Conservation (phyloP, 2,797 vertebrate genomes). For the Scyliorhinus canicula region DNA sequence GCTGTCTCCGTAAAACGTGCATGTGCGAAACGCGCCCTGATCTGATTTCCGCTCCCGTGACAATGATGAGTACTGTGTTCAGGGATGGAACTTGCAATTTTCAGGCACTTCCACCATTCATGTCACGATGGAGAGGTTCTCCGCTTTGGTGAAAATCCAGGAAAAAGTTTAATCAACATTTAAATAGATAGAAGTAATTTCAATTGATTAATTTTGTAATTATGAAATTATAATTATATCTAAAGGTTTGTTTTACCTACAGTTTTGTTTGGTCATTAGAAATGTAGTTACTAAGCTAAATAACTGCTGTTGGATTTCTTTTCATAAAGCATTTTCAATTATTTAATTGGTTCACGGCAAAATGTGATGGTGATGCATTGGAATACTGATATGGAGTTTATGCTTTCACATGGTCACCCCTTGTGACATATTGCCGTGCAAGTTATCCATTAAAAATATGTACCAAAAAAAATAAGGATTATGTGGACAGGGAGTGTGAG, state of each 20-base stretch:
- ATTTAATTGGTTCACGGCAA: neutral
- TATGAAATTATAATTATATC: neutral
- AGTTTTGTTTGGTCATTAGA: neutral
- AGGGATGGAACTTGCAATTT: too few relatives aligned
- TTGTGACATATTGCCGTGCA: neutral
- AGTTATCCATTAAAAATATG: neutral
- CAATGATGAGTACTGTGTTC: too few relatives aligned
- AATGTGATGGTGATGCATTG: neutral
- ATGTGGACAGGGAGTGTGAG: neutral
- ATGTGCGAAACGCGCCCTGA: too few relatives aligned
- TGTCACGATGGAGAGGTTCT: too few relatives aligned
- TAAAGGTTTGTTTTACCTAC: neutral
- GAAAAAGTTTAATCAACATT: too few relatives aligned
- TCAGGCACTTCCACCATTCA: too few relatives aligned
- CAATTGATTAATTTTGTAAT: neutral
- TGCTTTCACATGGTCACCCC: neutral
- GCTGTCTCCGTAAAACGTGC: too few relatives aligned
- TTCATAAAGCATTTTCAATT: neutral
- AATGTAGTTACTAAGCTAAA: neutral
- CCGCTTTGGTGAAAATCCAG: too few relatives aligned
- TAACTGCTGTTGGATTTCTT: neutral
- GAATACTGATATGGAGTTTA: neutral
- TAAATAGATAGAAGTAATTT: neutral
- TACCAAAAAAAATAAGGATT: neutral
- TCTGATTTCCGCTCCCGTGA: too few relatives aligned